A percentile compares a stretch with the other conserved stretches of the same genome.
phyloP scores from a whole-genome alignment of 2,888 invertebrate genomes.

The Cephus pulcher region DNA sequence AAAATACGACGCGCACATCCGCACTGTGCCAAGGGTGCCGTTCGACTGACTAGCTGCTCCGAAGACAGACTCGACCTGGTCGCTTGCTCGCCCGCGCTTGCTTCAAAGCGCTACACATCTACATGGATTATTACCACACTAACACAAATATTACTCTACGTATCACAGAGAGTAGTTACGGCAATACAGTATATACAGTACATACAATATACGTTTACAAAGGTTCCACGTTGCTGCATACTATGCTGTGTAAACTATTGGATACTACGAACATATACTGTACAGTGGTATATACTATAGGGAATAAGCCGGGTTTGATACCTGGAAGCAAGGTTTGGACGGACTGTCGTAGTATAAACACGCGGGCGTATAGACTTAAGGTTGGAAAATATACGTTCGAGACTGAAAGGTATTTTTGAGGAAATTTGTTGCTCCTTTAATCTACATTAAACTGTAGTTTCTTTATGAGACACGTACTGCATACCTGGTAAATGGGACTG shows the following conservation, averaged over 20 bases:
- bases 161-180: background rate
- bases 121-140: background rate
- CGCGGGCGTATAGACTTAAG: background rate
- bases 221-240: background rate
- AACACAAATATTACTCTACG: background rate
- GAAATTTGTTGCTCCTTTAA: background rate
- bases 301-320: background rate
- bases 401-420: background rate
- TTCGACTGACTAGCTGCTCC: conserved; percentile 40
- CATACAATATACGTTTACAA: background rate
- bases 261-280: background rate
- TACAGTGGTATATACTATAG: background rate
- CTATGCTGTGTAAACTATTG: background rate
- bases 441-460: background rate
- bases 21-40: conserved; percentile 30
- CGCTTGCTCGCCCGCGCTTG: conserved; percentile 35
- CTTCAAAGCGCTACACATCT: conserved; percentile 16
- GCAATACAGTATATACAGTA: background rate
- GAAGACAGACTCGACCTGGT: conserved; percentile 28
- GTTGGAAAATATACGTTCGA: background rate
- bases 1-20: conserved; percentile 7
- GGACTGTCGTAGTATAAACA: no score
- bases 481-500: background rate
- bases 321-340: background rate
- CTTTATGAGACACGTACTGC: background rate